Evolutionary conservation across 2,113 vertebrate species (phyloP).

Genomic region (Eptatretus burgeri): DNA sequence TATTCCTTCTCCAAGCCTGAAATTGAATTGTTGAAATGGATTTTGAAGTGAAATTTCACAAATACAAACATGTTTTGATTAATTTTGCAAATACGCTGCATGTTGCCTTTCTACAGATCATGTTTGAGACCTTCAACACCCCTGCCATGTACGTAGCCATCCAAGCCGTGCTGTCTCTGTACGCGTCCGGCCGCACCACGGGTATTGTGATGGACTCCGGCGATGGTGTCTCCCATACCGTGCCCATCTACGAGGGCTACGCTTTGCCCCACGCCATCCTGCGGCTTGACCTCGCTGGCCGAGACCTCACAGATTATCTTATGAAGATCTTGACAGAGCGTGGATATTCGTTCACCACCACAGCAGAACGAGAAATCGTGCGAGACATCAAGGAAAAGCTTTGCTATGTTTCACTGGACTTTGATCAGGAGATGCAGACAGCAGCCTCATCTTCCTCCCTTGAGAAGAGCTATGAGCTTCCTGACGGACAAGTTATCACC

Average conservation of each 20-base stretch:
- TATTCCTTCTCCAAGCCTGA: neutral
- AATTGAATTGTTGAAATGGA: neutral
- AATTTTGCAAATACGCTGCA: neutral
- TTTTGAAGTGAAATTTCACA: fast-evolving
- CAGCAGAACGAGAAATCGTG: conserved; percentile 20
- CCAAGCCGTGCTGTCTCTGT: conserved; percentile 15
- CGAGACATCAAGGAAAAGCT: conserved; percentile 25
- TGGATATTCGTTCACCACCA: conserved; percentile 21
- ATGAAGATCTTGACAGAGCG: conserved; percentile 22
- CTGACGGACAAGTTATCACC: conserved; percentile 23
- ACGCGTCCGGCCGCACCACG: conserved; percentile 20
- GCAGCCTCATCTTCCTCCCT: conserved; percentile 15
- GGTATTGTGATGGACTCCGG: conserved; percentile 99
- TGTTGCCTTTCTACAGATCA: conserved; percentile 33
- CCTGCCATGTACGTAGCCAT: conserved; percentile 16
- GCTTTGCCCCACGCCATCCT: conserved; percentile 17
- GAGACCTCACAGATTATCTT: conserved; percentile 23
- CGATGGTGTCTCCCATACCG: conserved; percentile 98
- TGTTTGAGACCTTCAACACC: conserved; percentile 99
- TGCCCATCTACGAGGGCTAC: conserved; percentile 45
- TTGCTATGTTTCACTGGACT: conserved; percentile 17
- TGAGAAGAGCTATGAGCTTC: conserved; percentile 23
- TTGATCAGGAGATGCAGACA: conserved; percentile 21
- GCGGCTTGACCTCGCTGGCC: conserved; percentile 18
- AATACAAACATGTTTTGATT: fast-evolving